Evolutionary conservation across 30 jellyfish, hydroid and myxozoan genomes (phyloP), one percentile per base, ranked within the genome.

Genomic region (Hydra vulgaris): DNA sequence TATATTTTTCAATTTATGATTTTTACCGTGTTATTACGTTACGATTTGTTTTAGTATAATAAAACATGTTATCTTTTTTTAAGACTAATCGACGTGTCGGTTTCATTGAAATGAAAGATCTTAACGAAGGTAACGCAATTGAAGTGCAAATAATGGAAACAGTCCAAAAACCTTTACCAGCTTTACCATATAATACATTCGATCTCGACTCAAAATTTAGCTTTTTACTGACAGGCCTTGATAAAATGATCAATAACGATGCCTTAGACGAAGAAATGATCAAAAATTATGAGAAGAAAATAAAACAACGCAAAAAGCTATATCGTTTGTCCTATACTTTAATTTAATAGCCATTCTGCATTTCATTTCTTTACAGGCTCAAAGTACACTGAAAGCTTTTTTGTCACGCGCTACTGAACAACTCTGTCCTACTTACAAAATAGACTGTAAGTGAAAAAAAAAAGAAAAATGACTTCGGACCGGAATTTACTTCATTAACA

Each of bases 121-220:
- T 1, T 26, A 26, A 23, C 1, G 17, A 53, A 8, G 83, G 66
- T 23, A 71, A 26, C 3, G 71, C n/a, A 22, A 20, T 26, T 54
- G 66, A 17, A 26, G 56, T n/a, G 5, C 53, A 18, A 25, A 70
- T 75, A 16, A 75, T 26, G 71, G 24, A 23, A 26, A 0, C 53
- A 75, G 8, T 53, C 8, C 83, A n/a, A 0, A 26, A 75, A 23
- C 83, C 53, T 17, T 18, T 75, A 17, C 83, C 83, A 22, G 71
- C 83, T 0, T 75, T 75, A 0, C 83, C 83, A 17, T 26, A 8
- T 24, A 67, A 26, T 0, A 1, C 56, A 70, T 75, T 75, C 71
- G 83, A 75, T 75, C 71, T 75, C 1, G 23, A 75, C 26, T 75
- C 83, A 0, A 75, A 75, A n/a, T 75, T 75, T 12, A 75, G 54